A percentile compares a stretch with the other conserved stretches of the same genome.
These are phyloP conservation scores for Cliona cf. orientalis DNA, from an alignment of 37 sponge, comb jelly and placozoan species.

Conservation along the genomic window DNA sequence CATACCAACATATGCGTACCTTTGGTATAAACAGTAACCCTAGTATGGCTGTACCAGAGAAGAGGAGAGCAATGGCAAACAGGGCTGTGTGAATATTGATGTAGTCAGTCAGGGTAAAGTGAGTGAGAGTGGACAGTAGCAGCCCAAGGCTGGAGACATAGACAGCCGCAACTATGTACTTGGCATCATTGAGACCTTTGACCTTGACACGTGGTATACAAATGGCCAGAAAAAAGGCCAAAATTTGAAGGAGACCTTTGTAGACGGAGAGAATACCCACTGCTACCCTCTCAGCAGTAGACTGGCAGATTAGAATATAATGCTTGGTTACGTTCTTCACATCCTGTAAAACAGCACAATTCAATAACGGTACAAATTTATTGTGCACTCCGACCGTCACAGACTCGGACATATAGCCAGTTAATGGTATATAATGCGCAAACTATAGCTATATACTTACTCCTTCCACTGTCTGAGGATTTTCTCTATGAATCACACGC, in stretches of 20 bases:
- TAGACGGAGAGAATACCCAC: constrained; percentile 42
- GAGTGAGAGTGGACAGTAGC: constrained; percentile 14
- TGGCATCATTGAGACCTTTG: constrained; percentile 54
- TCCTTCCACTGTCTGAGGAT: too few relatives aligned
- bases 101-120: constrained; percentile 28
- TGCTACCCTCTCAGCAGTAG: background rate
- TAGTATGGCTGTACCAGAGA: constrained; percentile 42
- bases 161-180: constrained; percentile 38
- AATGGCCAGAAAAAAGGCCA: constrained; percentile 45
- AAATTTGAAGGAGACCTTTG: constrained; percentile 50
- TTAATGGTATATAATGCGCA: too few relatives aligned
- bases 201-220: constrained; percentile 48
- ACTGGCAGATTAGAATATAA: constrained; percentile 33
- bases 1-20: too few relatives aligned
- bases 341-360: too few relatives aligned
- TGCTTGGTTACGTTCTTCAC: too few relatives aligned
- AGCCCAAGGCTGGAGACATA: constrained; percentile 45
- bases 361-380: too few relatives aligned
- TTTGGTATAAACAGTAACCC: constrained; percentile 41
- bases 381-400: too few relatives aligned
- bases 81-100: constrained; percentile 21
- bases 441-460: too few relatives aligned
- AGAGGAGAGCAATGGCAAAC: constrained; percentile 7
- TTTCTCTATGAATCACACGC: too few relatives aligned
- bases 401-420: too few relatives aligned